Evolutionary conservation across 1,140 invertebrate genomes (phyloP), one percentile per base, ranked within the genome.

Genomic region (Bicyclus anynana): DNA sequence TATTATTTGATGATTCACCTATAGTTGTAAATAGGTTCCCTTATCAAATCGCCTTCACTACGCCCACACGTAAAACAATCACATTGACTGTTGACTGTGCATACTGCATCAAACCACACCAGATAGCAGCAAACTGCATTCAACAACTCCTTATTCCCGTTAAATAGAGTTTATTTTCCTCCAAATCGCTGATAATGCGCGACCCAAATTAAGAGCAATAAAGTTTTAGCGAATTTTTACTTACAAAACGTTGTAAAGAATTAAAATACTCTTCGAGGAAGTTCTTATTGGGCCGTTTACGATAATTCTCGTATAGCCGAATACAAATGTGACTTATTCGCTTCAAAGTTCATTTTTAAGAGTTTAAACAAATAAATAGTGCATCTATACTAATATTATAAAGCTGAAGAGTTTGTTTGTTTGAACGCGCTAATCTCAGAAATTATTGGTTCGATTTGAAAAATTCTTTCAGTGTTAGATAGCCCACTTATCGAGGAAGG

Each of bases 161-260:
- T 5, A 20, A 4, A 44, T 5, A 44, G 18, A 20, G 40, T 44
- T 44, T 17, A 9, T 10, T 10, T 44, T 44, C 40, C 40, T 21
- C 5, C 2, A 33, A n/a, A 6, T 0, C 1, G 12, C 2, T 10
- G 4, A 33, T 33, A 33, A 12, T 33, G 10, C 23, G n/a, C 16
- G 40, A 44, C 40, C 40, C 40, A 44, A n/a, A 44, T 44, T 44
- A 44, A 44, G 18, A 12, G 40, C 20, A 44, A 44, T 44, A 44
- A 44, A 12, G 40, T 44, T 44, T 44, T 44, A 44, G 18, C 40
- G 40, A 44, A 44, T 21, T 44, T 44, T 44, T 44, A 20, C 16
- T 20, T 20, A 44, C 17, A 44, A 20, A 20, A 44, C 40, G 40
- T 44, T 20, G 16, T 20, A 20, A 44, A 10, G 18, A 20, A 20